A percentile compares a stretch with the other conserved stretches of the same genome.
Evolutionary conservation across 2,888 invertebrate genomes (phyloP).

Genomic region (Cheiracanthium punctorium): DNA sequence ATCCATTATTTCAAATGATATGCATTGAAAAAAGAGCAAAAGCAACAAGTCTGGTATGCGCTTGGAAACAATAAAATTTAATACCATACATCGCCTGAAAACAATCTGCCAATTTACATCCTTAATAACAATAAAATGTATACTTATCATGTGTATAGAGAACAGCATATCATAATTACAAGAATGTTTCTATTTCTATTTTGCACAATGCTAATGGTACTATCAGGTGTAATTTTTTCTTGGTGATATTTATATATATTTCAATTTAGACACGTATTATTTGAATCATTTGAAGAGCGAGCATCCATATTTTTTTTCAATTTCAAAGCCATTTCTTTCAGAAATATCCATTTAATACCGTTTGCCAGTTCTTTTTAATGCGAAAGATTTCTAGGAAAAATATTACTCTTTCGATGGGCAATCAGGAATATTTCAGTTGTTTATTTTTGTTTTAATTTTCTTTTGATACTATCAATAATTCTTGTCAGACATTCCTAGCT

Average conservation of each 20-base stretch:
- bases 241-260: not conserved
- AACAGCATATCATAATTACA: not conserved
- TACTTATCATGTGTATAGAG: not conserved
- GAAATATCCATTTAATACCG: constrained; percentile 17
- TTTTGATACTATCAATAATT: constrained; percentile 4
- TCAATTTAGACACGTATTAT: not conserved
- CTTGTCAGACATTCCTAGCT: not conserved
- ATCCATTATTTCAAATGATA: no score
- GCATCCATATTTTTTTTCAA: not conserved
- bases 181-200: not conserved
- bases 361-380: constrained; percentile 9
- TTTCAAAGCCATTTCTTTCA: not conserved
- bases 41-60: not conserved
- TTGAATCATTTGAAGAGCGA: not conserved
- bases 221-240: not conserved
- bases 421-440: constrained; percentile 9
- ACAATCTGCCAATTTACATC: not conserved
- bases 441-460: constrained; percentile 1
- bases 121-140: not conserved
- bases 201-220: constrained; percentile 1
- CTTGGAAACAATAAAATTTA: not conserved
- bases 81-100: not conserved
- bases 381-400: not conserved
- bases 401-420: constrained; percentile 10
- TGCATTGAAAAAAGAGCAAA: no score